A percentile compares a stretch with the other conserved stretches of the same genome.
Evolutionary conservation across 2,888 invertebrate species (phyloP).

Genomic region (Temnothorax unifasciatus): DNA sequence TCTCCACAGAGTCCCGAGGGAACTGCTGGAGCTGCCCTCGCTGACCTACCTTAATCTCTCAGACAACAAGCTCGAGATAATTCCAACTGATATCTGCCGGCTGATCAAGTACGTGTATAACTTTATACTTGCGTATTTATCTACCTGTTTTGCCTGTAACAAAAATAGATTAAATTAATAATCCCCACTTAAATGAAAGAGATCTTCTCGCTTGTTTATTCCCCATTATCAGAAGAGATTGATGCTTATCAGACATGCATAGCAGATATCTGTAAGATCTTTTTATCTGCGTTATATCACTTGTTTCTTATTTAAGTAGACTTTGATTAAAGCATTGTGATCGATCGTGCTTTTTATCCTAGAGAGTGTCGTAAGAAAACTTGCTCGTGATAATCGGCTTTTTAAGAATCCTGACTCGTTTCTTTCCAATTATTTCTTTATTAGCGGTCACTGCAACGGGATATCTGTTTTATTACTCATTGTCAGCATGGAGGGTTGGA

Average conservation of each 20-base stretch:
- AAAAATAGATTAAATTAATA: background rate
- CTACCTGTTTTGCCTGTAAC: background rate
- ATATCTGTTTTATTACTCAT: slow-evolving; percentile 26
- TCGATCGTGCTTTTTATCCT: background rate
- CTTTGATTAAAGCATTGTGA: background rate
- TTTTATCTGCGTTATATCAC: background rate
- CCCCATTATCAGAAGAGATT: background rate
- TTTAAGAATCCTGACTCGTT: background rate
- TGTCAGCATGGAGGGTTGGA: background rate
- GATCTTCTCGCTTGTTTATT: background rate
- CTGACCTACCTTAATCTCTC: slow-evolving; percentile 90
- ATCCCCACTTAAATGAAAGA: background rate
- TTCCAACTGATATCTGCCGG: slow-evolving; percentile 89
- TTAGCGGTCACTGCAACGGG: background rate
- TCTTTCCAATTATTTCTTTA: slow-evolving; percentile 1
- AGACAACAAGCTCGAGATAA: slow-evolving; percentile 89
- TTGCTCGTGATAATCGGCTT: background rate
- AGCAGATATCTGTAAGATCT: background rate
- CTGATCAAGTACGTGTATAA: slow-evolving; percentile 87
- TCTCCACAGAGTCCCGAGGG: slow-evolving; percentile 88
- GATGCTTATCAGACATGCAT: background rate
- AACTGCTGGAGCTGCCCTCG: slow-evolving; percentile 88
- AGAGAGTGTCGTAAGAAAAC: background rate
- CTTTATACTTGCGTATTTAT: background rate
- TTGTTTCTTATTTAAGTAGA: background rate